Percentiles rank a stretch among this genome's conserved stretches.
phyloP scores from a whole-genome alignment of 2,113 vertebrate genomes.

The Bungarus multicinctus region DNA sequence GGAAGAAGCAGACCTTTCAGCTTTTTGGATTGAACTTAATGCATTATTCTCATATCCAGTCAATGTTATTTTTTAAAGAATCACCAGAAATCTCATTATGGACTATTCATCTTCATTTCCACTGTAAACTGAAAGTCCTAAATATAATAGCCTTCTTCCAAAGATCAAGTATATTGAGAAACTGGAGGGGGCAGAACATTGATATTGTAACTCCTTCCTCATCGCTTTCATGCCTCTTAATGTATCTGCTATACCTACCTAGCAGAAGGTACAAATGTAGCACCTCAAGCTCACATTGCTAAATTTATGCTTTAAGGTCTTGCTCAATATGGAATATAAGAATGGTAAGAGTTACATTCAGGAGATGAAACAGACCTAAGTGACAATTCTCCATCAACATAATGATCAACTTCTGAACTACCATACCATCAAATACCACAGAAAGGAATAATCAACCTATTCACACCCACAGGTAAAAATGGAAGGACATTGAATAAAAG shows the following conservation, averaged over 20 bases:
- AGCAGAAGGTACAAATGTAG: neutral
- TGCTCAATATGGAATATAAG: neutral
- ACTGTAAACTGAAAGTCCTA: neutral
- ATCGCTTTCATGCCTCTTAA: neutral
- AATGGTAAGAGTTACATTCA: neutral
- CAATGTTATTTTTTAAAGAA: neutral
- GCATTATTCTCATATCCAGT: neutral
- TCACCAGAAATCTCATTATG: neutral
- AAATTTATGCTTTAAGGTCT: neutral
- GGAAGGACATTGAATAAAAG: neutral
- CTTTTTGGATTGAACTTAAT: neutral
- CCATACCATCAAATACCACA: neutral
- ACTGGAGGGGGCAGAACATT: neutral
- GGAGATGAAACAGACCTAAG: neutral
- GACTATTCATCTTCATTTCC: neutral
- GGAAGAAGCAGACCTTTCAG: neutral
- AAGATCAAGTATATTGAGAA: neutral
- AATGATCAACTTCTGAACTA: neutral
- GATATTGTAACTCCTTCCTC: neutral
- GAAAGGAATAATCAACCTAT: neutral
- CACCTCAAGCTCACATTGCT: neutral
- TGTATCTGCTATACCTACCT: neutral
- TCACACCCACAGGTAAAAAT: neutral
- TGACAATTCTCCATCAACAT: neutral
- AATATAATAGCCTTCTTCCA: neutral